These are phyloP conservation scores for Drosophila neoperkinsi DNA, from an alignment of 2,888 invertebrate genomes.

Conservation along the genomic window DNA sequence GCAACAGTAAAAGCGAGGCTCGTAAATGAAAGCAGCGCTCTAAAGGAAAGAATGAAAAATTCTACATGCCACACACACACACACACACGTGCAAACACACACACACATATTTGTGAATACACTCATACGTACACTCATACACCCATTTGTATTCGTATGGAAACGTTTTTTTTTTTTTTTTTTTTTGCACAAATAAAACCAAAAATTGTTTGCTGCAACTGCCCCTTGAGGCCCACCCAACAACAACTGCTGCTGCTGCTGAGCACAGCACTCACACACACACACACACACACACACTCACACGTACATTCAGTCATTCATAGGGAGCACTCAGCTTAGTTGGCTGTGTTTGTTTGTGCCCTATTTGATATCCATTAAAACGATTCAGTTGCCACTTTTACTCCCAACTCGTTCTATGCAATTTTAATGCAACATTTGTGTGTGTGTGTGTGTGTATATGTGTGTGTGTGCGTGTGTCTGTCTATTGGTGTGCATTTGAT, in stretches of 20 bases:
- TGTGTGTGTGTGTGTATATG: constrained; percentile 26
- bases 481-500: constrained; percentile 58
- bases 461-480: constrained; percentile 10
- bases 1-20: constrained; percentile 80
- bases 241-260: neutral
- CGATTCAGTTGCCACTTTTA: constrained; percentile 68
- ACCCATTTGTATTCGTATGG: constrained; percentile 18
- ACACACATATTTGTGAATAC: constrained; percentile 17
- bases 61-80: constrained; percentile 11
- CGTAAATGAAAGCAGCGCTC: constrained; percentile 65
- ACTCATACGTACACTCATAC: neutral
- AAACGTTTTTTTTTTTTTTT: constrained; percentile 2
- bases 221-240: constrained; percentile 29
- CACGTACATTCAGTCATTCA: constrained; percentile 27
- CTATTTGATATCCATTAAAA: constrained; percentile 83
- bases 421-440: constrained; percentile 45
- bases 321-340: constrained; percentile 35
- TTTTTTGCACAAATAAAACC: constrained; percentile 26
- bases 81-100: neutral
- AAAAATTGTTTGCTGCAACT: constrained; percentile 29
- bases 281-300: constrained; percentile 15
- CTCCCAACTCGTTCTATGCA: constrained; percentile 36
- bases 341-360: constrained; percentile 60
- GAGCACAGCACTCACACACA: constrained; percentile 9
- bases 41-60: constrained; percentile 57